Percentiles rank a stretch among this genome's conserved stretches.
Evolutionary conservation across 2,797 vertebrate genomes (phyloP).

Genomic region (Alectoris magna): DNA sequence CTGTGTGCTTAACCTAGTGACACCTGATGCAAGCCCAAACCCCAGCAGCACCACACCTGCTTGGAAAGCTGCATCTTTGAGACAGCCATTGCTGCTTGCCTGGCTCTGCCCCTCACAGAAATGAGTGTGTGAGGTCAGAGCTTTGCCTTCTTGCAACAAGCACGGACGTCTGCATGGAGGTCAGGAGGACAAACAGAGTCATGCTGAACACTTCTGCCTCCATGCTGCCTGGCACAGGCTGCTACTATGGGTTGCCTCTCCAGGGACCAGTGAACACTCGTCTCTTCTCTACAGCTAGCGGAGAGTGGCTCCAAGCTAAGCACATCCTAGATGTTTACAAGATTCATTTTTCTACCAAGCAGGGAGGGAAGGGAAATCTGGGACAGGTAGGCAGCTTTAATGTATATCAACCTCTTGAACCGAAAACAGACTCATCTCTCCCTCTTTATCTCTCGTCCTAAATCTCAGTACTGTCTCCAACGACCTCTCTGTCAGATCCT

Average conservation of each 20-base stretch:
- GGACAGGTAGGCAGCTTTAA: neutral
- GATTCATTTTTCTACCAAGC: neutral
- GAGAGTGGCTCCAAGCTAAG: neutral
- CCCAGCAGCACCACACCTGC: neutral
- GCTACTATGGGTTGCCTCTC: neutral
- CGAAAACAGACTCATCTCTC: neutral
- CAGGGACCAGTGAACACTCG: accelerated
- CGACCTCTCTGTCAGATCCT: slow-evolving; percentile 31
- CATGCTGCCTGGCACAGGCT: accelerated
- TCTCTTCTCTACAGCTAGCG: neutral
- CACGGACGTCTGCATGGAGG: neutral
- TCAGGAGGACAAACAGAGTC: neutral
- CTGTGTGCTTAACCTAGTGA: neutral
- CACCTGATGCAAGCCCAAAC: neutral
- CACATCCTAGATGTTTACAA: neutral
- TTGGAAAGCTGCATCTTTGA: neutral
- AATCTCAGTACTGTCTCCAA: slow-evolving; percentile 19
- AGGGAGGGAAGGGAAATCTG: neutral
- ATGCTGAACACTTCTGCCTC: neutral
- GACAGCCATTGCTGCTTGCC: neutral
- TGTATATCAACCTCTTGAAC: neutral
- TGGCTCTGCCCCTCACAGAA: neutral
- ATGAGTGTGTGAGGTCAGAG: accelerated
- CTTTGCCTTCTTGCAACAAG: neutral
- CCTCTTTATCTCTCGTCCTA: slow-evolving; percentile 21